A percentile compares a stretch with the other conserved stretches of the same genome.
phyloP scores from a whole-genome alignment of 2,888 invertebrate genomes.

The Poecilobothrus nobilitatus region DNA sequence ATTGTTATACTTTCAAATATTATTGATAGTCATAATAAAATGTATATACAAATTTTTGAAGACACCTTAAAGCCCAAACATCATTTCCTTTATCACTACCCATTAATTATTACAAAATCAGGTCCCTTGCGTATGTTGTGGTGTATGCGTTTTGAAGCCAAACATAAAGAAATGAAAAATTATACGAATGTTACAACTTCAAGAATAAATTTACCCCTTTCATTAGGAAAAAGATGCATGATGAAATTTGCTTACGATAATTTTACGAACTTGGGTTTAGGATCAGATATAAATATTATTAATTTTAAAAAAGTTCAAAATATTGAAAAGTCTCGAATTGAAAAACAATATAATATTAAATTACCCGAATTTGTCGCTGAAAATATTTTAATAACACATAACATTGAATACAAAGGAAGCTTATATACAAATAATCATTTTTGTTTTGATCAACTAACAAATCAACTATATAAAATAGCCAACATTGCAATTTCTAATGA shows the following conservation, averaged over 20 bases:
- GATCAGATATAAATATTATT: slow-evolving; percentile 10
- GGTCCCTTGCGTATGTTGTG: slow-evolving; percentile 12
- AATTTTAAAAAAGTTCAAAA: too few species aligned
- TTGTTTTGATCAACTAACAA: too few species aligned
- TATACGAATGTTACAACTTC: slow-evolving; percentile 10
- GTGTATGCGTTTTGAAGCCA: slow-evolving; percentile 15
- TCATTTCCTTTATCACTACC: slow-evolving; percentile 15
- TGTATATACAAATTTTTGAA: slow-evolving; percentile 14
- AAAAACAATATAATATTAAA: too few species aligned
- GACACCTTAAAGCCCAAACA: slow-evolving; percentile 17
- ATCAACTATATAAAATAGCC: too few species aligned
- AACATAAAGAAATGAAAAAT: slow-evolving; percentile 16
- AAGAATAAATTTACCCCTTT: slow-evolving; percentile 13
- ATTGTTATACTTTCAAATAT: neutral
- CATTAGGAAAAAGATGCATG: slow-evolving; percentile 10
- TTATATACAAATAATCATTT: too few species aligned
- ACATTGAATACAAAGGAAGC: too few species aligned
- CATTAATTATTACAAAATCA: slow-evolving; percentile 13
- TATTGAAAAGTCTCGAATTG: too few species aligned
- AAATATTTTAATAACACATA: too few species aligned
- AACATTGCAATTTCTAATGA: too few species aligned
- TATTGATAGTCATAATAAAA: slow-evolving; percentile 12
- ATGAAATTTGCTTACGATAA: slow-evolving; percentile 8
- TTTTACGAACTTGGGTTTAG: neutral
- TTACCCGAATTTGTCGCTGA: too few species aligned